Evolutionary conservation across 1,140 invertebrate genomes (phyloP), one percentile per base, ranked within the genome.

Genomic region (Zophobas atratus): DNA sequence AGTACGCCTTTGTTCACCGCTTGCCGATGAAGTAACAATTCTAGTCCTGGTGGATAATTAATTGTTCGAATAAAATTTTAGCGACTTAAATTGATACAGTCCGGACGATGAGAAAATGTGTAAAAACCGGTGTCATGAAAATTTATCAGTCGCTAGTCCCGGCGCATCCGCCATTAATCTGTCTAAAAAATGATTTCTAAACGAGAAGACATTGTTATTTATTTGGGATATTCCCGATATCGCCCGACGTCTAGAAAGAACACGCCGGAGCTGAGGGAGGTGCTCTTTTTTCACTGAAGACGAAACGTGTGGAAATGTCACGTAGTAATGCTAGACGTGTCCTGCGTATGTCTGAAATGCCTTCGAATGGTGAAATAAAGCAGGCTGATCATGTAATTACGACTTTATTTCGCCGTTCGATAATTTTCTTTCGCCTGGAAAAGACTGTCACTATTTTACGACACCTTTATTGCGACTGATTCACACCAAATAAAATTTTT

Each of bases 301-400:
- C 38, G 60, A 67, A 41, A 67, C 60, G 60, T 67, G 60, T 67
- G 39, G 60, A 67, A 67, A 67, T 67, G 60, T 67, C 60, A 67
- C 60, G 60, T 67, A 67, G 60, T 67, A 67, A 67, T 67, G 60
- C 39, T 38, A 67, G 60, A 67, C 60, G 60, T 67, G 60, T 67
- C 60, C 60, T 67, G 60, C 60, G 60, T 67, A 67, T 67, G 60
- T 67, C 60, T 67, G 60, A 67, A 67, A 67, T 67, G 38, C 60
- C 60, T 43, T 67, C 60, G 60, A 67, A 67, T 67, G 38, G 36
- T 67, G 39, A 67, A 67, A 67, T 67, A 67, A 67, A 67, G 39
- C 60, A 67, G 60, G 8, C 32, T 67, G 60, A 67, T 67, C 60
- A 67, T 67, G 60, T 67, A 67, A 67, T 67, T 67, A 67, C 60